Base-by-base conservation (phyloP, 2,888 invertebrate genomes). In the Sarcophaga rosellei region DNA sequence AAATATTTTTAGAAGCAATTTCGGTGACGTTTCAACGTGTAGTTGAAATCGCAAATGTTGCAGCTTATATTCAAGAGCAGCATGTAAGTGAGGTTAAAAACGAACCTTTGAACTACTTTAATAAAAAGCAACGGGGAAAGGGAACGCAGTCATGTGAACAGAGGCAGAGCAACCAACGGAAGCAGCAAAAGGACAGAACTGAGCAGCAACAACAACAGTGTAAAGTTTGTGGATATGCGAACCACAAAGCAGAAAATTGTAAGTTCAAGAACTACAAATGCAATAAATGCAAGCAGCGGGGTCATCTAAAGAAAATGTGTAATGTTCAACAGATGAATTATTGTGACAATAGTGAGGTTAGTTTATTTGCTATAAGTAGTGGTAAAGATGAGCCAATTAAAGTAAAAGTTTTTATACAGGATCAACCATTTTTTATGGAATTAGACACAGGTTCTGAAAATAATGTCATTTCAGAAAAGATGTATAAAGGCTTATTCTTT, bases 1-100 rank as follows among this genome's bases (percentile, higher is more conserved):
- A 86, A 76, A 72, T 87, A 45, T 88, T 87, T 63, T 47, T 86
- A 45, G 84, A 87, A 74, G 68, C 81, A 20, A 63, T 57, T 6
- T 53, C 70, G 5, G 61, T 66, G n/a, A 45, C 66, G 5, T 80
- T 82, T 12, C 63, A 80, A 44, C 83, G 78, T 11, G 82, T 59
- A 0, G 5, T 85, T 0, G 77, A 81, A 45, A 80, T 88, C 10
- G 82, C 84, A 12, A 84, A 82, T n/a, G 80, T 68, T 5, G 69
- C 73, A 12, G 81, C 81, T 44, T 81, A 83, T 66, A 73, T 81
- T 23, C 62, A 78, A 11, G 61, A 81, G 11, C 79, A 85, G 23
- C 65, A 85, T n/a, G 81, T 82, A n/a, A 53, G 6, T 11, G 57
- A 15, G 57, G 57, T 57, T 57, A 57, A 57, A 57, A 57, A 57